Evolutionary conservation across 2,113 vertebrate species (phyloP).

Genomic region (Pogona vitticeps): DNA sequence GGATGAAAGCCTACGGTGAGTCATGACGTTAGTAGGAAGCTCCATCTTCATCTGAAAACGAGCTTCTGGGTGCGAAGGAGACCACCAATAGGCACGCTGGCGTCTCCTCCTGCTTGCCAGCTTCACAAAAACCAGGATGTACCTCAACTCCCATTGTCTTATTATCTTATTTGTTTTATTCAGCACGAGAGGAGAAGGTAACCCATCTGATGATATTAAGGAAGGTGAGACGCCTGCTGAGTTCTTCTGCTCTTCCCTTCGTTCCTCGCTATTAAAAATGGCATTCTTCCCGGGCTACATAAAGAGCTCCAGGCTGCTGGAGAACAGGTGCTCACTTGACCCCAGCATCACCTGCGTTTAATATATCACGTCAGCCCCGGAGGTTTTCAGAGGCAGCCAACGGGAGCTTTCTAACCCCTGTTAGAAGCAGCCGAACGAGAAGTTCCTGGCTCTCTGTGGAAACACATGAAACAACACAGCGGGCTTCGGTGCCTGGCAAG

Average conservation of each 20-base stretch:
- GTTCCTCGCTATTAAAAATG: conserved; percentile 55
- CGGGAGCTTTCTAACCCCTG: conserved; percentile 32
- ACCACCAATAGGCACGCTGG: too few species aligned
- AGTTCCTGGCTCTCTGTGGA: background rate
- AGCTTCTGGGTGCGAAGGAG: too few species aligned
- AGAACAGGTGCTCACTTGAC: conserved; percentile 78
- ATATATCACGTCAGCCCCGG: conserved; percentile 69
- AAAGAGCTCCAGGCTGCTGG: conserved; percentile 64
- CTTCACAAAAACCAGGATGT: too few species aligned
- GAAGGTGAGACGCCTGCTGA: conserved; percentile 49
- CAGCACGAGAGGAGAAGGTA: conserved; percentile 34
- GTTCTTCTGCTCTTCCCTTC: conserved; percentile 36
- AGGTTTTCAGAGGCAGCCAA: conserved; percentile 49
- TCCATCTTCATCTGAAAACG: too few species aligned
- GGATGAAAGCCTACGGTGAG: too few species aligned
- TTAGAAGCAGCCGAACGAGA: conserved; percentile 42
- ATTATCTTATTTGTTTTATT: background rate
- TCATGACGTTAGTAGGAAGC: too few species aligned
- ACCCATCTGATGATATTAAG: conserved; percentile 32
- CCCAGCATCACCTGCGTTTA: conserved; percentile 68
- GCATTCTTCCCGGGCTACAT: conserved; percentile 73
- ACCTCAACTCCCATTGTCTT: background rate
- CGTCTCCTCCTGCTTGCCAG: too few species aligned
- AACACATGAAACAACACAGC: background rate
- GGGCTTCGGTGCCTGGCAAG: background rate